These are phyloP conservation scores for Triplophysa bombifrons DNA, from an alignment of 2,797 vertebrate species.

Conservation along the genomic window DNA sequence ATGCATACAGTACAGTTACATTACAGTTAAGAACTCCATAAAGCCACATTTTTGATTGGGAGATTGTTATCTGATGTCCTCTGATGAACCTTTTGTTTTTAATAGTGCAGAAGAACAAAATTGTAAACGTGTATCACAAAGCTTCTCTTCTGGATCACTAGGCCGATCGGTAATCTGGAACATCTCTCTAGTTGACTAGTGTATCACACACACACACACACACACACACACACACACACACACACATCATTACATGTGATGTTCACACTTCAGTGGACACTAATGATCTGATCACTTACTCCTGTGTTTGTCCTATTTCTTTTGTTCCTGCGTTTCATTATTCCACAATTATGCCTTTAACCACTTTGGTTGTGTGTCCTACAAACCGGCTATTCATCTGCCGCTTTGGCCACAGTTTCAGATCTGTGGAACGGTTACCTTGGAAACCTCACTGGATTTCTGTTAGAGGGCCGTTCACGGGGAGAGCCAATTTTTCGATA, in stretches of 20 bases:
- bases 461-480: constrained; percentile 48
- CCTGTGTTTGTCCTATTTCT: constrained; percentile 4
- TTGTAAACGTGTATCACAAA: background rate
- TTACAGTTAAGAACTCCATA: too few species aligned
- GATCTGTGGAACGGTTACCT: constrained; percentile 58
- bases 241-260: background rate
- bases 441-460: constrained; percentile 63
- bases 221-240: constrained; percentile 10
- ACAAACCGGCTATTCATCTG: constrained; percentile 45
- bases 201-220: background rate
- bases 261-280: background rate
- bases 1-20: too few species aligned
- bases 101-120: background rate
- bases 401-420: constrained; percentile 30
- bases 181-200: background rate
- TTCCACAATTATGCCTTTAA: constrained; percentile 24
- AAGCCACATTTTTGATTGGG: too few species aligned
- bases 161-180: background rate
- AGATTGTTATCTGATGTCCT: too few species aligned
- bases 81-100: background rate
- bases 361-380: constrained; percentile 26
- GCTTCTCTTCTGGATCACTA: background rate
- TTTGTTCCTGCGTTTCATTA: constrained; percentile 7
- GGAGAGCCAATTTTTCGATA: constrained; percentile 56
- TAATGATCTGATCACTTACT: constrained; percentile 10